phyloP scores from a whole-genome alignment of 2,113 vertebrate species.

The Melanerpes formicivorus region DNA sequence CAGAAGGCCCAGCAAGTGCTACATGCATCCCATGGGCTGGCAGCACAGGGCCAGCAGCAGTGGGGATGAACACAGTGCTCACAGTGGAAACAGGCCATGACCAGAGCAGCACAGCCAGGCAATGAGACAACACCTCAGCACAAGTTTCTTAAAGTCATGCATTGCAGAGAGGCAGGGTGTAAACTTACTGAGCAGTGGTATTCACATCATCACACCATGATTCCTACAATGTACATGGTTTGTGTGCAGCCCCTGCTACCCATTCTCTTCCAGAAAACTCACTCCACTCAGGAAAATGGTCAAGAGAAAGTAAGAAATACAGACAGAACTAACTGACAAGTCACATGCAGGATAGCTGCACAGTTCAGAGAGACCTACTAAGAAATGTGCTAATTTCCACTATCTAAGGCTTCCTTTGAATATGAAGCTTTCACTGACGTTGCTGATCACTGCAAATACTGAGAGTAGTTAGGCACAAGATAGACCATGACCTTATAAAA shows the following conservation, averaged over 20 bases:
- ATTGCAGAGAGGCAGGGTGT: neutral
- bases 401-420: neutral
- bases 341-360: neutral
- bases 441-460: neutral
- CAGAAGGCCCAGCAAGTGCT: constrained; percentile 73
- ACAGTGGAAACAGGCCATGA: rapidly evolving
- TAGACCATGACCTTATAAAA: neutral
- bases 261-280: neutral
- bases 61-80: neutral
- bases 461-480: neutral
- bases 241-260: neutral
- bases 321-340: neutral
- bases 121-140: neutral
- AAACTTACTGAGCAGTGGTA: neutral
- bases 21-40: neutral
- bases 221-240: neutral
- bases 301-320: neutral
- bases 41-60: neutral
- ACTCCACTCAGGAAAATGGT: neutral
- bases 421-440: neutral
- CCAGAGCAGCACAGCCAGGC: neutral
- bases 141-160: neutral
- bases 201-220: rapidly evolving
- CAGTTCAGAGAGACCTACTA: neutral
- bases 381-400: neutral